phyloP scores from a whole-genome alignment of 2,888 invertebrate genomes.

The Pantelozetes paolii region DNA sequence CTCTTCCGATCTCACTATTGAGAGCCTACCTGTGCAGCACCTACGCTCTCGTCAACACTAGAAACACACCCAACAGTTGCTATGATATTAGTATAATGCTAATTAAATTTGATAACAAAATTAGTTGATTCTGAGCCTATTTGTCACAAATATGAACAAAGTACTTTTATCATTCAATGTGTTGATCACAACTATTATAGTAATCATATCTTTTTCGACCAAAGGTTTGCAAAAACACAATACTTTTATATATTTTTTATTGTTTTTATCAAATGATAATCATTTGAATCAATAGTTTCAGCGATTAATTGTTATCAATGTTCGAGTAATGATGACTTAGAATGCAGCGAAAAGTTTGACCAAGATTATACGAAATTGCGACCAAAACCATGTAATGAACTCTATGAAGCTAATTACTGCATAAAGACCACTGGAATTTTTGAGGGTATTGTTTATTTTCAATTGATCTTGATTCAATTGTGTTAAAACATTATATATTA shows the following conservation, averaged over 20 bases:
- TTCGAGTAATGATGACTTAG: conserved; percentile 75
- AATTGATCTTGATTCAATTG: too few species aligned
- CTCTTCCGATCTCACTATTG: too few species aligned
- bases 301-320: conserved; percentile 83
- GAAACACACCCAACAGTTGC: not conserved
- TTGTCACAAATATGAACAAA: too few species aligned
- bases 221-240: too few species aligned
- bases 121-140: too few species aligned
- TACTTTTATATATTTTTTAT: too few species aligned
- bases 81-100: not conserved
- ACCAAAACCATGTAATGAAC: conserved; percentile 65
- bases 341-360: conserved; percentile 67
- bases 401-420: conserved; percentile 76
- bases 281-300: conserved; percentile 55
- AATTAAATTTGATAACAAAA: too few species aligned
- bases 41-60: not conserved
- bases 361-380: conserved; percentile 48
- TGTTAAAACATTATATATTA: too few species aligned
- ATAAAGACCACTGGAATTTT: conserved; percentile 78
- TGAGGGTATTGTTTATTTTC: conserved; percentile 52
- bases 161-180: too few species aligned
- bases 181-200: too few species aligned
- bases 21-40: not conserved
- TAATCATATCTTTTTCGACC: too few species aligned
- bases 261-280: too few species aligned